These are phyloP conservation scores for Pipistrellus pygmaeus DNA, from an alignment of 2,797 vertebrate species.

Conservation along the genomic window DNA sequence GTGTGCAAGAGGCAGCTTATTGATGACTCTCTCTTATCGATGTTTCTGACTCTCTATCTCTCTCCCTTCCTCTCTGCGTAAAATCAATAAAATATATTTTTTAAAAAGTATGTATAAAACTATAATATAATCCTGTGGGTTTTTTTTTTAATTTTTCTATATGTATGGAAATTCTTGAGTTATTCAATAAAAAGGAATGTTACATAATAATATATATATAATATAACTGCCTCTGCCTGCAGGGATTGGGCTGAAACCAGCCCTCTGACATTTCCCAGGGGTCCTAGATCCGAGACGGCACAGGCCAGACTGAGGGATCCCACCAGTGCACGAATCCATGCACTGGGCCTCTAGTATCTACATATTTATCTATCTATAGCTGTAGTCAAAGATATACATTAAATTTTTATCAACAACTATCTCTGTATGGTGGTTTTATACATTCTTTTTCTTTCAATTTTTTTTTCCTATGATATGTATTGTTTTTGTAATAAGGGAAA, in stretches of 20 bases:
- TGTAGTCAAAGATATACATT: background rate
- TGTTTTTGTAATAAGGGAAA: constrained; percentile 1
- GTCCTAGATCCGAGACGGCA: too few relatives aligned
- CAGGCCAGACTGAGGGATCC: too few relatives aligned
- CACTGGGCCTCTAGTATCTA: background rate
- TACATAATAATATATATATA: background rate
- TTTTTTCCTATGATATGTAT: background rate
- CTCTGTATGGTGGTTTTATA: background rate
- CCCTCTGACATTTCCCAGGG: too few relatives aligned
- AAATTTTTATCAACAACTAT: background rate
- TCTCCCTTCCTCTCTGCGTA: too few relatives aligned
- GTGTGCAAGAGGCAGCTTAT: too few relatives aligned
- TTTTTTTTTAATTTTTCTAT: background rate
- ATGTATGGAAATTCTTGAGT: background rate
- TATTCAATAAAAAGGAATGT: background rate
- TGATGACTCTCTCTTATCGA: too few relatives aligned
- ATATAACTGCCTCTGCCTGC: too few relatives aligned
- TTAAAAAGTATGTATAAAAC: background rate
- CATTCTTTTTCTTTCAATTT: background rate
- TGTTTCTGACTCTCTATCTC: too few relatives aligned
- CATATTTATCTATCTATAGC: background rate
- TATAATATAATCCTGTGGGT: background rate
- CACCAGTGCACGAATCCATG: too few relatives aligned
- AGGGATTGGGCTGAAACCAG: too few relatives aligned
- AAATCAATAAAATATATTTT: too few relatives aligned